Conservation (phyloP, 2,888 invertebrate genomes). For the Drosophila recens region DNA sequence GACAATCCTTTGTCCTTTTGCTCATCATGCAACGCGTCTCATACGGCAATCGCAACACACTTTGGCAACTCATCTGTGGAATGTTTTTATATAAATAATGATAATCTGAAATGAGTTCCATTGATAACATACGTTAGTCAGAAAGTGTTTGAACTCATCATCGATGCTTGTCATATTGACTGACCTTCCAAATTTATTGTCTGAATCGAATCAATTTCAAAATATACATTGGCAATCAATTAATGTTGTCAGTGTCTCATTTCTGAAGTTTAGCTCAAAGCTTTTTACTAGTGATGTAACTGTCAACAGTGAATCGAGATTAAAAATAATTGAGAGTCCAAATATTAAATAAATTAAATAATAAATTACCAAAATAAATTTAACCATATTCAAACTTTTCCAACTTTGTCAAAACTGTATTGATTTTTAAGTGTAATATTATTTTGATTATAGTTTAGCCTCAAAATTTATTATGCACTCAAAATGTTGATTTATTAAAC, state of each 20-base stretch:
- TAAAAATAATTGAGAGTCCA: no score
- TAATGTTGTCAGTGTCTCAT: not conserved
- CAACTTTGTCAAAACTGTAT: no score
- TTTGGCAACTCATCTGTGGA: slow-evolving; percentile 57
- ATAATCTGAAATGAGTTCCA: no score
- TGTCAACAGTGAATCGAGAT: no score
- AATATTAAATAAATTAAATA: no score
- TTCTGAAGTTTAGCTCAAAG: not conserved
- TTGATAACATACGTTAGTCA: slow-evolving; percentile 57
- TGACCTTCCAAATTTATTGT: not conserved
- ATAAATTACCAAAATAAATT: no score
- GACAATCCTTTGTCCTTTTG: slow-evolving; percentile 36
- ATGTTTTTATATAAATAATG: no score
- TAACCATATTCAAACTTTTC: no score
- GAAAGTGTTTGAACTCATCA: slow-evolving; percentile 45
- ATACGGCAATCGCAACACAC: slow-evolving; percentile 51
- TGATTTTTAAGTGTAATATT: no score
- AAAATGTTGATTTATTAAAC: no score
- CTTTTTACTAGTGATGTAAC: not conserved
- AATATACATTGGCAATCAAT: not conserved
- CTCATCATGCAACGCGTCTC: slow-evolving; percentile 52
- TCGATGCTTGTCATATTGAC: slow-evolving; percentile 17
- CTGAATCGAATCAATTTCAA: not conserved
- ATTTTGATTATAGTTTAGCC: no score
- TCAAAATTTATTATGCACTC: no score